These are phyloP conservation scores for Premnoplex brunnescens DNA, from an alignment of 2,797 vertebrate genomes.

Conservation along the genomic window DNA sequence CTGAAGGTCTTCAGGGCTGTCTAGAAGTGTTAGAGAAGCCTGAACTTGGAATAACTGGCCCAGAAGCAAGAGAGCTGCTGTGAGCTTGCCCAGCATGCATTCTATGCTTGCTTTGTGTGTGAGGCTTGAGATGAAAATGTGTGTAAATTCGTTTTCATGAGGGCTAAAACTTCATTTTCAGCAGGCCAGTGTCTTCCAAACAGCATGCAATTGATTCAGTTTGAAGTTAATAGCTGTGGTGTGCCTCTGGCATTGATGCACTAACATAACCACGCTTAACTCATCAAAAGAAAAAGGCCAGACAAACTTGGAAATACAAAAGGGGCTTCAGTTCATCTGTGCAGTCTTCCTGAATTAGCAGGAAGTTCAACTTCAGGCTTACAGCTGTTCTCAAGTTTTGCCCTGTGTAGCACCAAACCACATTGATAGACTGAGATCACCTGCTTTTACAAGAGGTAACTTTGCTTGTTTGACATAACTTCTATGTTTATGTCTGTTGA, in stretches of 20 bases:
- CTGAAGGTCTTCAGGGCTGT: neutral
- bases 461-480: neutral
- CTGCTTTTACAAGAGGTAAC: neutral
- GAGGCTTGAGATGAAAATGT: neutral
- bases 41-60: neutral
- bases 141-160: neutral
- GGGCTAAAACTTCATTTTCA: neutral
- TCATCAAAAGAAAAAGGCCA: neutral
- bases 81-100: rapidly evolving
- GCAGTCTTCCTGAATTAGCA: neutral
- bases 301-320: neutral
- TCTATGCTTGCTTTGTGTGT: neutral
- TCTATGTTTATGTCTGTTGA: neutral
- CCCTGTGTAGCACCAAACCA: neutral
- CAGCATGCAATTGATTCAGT: rapidly evolving
- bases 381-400: neutral
- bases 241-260: neutral
- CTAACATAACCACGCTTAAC: neutral
- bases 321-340: neutral
- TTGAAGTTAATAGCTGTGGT: neutral
- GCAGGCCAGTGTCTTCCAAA: neutral
- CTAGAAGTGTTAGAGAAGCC: neutral
- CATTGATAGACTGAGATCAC: neutral
- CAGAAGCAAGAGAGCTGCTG: neutral
- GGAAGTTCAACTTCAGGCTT: neutral